Conservation (phyloP, 2,797 vertebrate species). For the Lindbergichthys nudifrons region DNA sequence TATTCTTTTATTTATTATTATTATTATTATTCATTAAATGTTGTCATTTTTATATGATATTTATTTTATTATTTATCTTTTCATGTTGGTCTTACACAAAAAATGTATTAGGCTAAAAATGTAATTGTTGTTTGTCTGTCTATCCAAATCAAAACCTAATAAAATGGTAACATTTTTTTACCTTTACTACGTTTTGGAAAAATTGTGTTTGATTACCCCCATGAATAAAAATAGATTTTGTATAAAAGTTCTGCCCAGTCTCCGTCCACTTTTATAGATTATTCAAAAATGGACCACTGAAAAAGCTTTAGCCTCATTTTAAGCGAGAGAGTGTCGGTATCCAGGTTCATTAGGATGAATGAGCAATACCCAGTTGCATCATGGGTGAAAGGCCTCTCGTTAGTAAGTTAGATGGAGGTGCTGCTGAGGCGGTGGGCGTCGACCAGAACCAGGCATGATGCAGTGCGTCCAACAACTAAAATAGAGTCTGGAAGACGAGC, state of each 20-base stretch:
- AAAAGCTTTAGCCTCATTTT: conserved; percentile 37
- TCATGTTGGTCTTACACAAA: too few species aligned
- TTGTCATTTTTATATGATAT: too few species aligned
- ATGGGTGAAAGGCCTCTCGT: conserved; percentile 75
- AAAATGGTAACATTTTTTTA: too few species aligned
- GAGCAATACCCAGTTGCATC: conserved; percentile 54
- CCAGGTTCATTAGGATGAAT: conserved; percentile 70
- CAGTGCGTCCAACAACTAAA: conserved; percentile 29
- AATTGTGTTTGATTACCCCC: background rate
- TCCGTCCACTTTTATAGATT: background rate
- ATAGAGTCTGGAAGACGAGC: conserved; percentile 31
- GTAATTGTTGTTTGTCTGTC: too few species aligned
- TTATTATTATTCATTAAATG: too few species aligned
- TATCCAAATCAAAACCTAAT: too few species aligned
- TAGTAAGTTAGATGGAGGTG: conserved; percentile 68
- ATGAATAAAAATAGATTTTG: background rate
- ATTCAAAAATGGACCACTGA: conserved; percentile 34
- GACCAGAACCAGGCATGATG: conserved; percentile 48
- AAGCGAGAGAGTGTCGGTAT: conserved; percentile 46
- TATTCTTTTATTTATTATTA: too few species aligned
- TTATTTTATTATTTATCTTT: too few species aligned
- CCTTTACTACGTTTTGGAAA: background rate
- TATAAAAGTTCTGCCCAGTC: background rate
- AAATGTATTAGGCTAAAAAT: too few species aligned
- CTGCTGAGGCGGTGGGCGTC: conserved; percentile 68